phyloP scores from a whole-genome alignment of 2,888 invertebrate species.

The Agrochola litura region DNA sequence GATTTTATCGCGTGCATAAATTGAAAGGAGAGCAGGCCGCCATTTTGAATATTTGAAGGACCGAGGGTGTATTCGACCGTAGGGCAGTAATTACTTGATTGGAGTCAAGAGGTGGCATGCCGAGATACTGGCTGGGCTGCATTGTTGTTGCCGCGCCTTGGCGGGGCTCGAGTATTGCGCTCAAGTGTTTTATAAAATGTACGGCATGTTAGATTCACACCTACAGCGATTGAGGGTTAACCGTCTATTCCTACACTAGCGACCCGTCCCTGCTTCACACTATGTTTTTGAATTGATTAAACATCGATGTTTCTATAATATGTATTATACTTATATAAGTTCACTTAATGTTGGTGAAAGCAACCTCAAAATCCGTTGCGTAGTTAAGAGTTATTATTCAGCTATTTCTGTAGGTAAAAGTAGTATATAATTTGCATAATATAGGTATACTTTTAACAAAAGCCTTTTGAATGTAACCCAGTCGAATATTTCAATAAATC shows the following conservation, averaged over 20 bases:
- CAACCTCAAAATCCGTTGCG: not conserved
- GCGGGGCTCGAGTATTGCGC: slow-evolving; percentile 73
- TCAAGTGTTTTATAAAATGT: slow-evolving; percentile 83
- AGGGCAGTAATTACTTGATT: slow-evolving; percentile 90
- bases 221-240: slow-evolving; percentile 87
- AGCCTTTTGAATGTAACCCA: slow-evolving; percentile 72
- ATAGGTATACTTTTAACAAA: slow-evolving; percentile 55
- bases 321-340: not conserved
- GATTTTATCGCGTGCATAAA: slow-evolving; percentile 84
- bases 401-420: slow-evolving; percentile 23
- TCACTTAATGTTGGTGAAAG: not conserved
- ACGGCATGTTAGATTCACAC: slow-evolving; percentile 84
- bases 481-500: slow-evolving; percentile 70
- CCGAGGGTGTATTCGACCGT: slow-evolving; percentile 86
- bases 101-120: slow-evolving; percentile 89
- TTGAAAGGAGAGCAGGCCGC: slow-evolving; percentile 79
- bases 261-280: not conserved
- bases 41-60: slow-evolving; percentile 88
- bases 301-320: not conserved
- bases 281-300: not conserved
- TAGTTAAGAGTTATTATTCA: slow-evolving; percentile 23
- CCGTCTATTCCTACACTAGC: slow-evolving; percentile 69
- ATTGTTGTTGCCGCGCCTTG: slow-evolving; percentile 81
- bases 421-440: slow-evolving; percentile 64
- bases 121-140: slow-evolving; percentile 84